These are phyloP conservation scores for Heterodera schachtii DNA, from an alignment of 1,140 invertebrate genomes.

Conservation along the genomic window DNA sequence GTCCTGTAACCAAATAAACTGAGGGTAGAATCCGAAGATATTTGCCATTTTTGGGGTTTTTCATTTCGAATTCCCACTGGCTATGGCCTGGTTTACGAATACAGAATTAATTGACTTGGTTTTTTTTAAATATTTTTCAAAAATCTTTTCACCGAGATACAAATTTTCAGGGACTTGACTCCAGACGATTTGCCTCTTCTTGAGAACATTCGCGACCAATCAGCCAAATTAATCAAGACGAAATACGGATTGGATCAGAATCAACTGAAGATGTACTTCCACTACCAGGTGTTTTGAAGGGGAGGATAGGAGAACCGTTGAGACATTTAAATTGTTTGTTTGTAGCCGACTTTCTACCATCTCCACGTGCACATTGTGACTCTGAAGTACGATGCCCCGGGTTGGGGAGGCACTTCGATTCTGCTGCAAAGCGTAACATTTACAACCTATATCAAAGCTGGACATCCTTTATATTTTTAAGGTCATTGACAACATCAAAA, in stretches of 20 bases:
- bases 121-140: no score
- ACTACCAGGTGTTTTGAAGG: slow-evolving; percentile 86
- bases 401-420: slow-evolving; percentile 72
- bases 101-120: no score
- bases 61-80: no score
- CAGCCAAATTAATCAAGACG: slow-evolving; percentile 34
- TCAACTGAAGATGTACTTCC: slow-evolving; percentile 76
- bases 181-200: slow-evolving; percentile 41
- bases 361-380: slow-evolving; percentile 85
- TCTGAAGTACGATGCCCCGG: slow-evolving; percentile 75
- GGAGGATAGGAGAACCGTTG: no score
- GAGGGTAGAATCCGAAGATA: no score
- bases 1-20: not conserved
- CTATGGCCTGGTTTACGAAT: no score
- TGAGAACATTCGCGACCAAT: slow-evolving; percentile 50
- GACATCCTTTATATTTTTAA: slow-evolving; percentile 55
- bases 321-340: no score
- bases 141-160: no score
- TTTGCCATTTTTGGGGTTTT: no score
- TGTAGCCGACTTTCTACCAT: slow-evolving; percentile 90
- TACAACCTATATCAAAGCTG: not conserved
- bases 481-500: slow-evolving; percentile 87
- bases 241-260: slow-evolving; percentile 41
- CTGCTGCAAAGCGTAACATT: slow-evolving; percentile 19
- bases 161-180: slow-evolving; percentile 46